A percentile compares a stretch with the other conserved stretches of the same genome.
Conservation (phyloP, 2,797 vertebrate genomes). For the Eleutherodactylus coqui region DNA sequence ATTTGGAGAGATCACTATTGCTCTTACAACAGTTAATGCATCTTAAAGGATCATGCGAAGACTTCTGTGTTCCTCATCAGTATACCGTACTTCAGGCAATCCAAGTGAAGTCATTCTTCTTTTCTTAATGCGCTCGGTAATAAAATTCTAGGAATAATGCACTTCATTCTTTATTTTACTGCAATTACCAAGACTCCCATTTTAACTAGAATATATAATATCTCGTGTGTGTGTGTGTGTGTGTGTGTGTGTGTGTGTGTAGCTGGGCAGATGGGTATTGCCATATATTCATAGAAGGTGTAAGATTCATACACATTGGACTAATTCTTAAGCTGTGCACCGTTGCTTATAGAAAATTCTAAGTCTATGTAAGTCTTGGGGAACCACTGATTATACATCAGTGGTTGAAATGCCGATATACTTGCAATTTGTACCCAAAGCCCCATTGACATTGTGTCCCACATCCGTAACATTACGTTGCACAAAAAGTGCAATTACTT, state of each 20-base stretch:
- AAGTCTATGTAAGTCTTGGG: too few species aligned
- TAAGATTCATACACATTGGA: too few species aligned
- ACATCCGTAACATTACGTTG: not conserved
- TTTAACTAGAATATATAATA: slow-evolving; percentile 35
- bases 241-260: too few species aligned
- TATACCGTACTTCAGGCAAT: not conserved
- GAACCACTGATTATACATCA: too few species aligned
- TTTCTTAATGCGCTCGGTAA: not conserved
- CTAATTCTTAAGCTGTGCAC: too few species aligned
- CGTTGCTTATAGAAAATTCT: too few species aligned
- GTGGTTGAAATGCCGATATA: too few species aligned
- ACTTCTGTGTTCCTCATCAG: slow-evolving; percentile 54
- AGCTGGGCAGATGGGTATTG: too few species aligned
- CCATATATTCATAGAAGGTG: too few species aligned
- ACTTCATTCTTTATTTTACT: not conserved
- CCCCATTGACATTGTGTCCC: too few species aligned
- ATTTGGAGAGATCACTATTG: slow-evolving; percentile 34
- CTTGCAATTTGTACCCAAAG: too few species aligned
- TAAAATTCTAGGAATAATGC: slow-evolving; percentile 16
- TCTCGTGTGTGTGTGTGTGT: too few species aligned
- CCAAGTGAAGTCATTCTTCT: slow-evolving; percentile 35
- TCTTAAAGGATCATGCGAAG: slow-evolving; percentile 46
- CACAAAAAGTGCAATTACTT: not conserved
- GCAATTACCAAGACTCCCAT: slow-evolving; percentile 25
- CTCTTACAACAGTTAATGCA: slow-evolving; percentile 43